These are phyloP conservation scores for Hypsibius dujardini DNA, from an alignment of 1,140 invertebrate species.

Conservation along the genomic window DNA sequence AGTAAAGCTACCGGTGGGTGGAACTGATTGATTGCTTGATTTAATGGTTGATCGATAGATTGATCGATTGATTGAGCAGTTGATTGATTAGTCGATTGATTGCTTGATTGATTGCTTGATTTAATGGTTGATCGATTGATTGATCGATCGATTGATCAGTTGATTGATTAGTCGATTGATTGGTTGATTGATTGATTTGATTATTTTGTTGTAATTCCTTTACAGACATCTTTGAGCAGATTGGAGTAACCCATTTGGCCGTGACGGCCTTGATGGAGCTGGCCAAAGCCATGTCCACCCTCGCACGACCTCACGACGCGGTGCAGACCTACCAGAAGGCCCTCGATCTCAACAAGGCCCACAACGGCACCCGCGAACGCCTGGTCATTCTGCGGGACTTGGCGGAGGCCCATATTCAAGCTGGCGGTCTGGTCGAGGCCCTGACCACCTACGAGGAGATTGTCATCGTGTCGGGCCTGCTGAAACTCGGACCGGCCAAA, in stretches of 20 bases:
- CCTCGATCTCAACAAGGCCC: conserved; percentile 2
- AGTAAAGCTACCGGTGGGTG: conserved; percentile 14
- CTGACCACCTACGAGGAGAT: conserved; percentile 14
- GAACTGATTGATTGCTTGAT: neutral
- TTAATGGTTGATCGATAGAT: too few relatives aligned
- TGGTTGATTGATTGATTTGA: too few relatives aligned
- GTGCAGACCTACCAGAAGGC: neutral
- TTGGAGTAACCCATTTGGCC: conserved; percentile 2
- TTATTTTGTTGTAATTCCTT: neutral
- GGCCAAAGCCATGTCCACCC: neutral
- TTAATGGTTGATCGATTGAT: too few relatives aligned
- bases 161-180: too few relatives aligned
- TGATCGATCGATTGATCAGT: too few relatives aligned
- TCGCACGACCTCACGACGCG: neutral
- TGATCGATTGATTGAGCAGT: too few relatives aligned
- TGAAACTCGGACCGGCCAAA: neutral
- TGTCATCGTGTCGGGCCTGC: neutral
- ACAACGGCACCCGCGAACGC: conserved; percentile 8
- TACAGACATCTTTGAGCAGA: neutral
- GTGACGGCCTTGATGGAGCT: neutral
- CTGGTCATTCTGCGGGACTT: neutral
- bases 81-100: too few relatives aligned
- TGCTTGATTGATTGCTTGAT: too few relatives aligned
- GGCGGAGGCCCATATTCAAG: neutral
- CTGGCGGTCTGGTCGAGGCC: conserved; percentile 3